A percentile compares a stretch with the other conserved stretches of the same genome.
Evolutionary conservation across 2,888 invertebrate genomes (phyloP).

Genomic region (Adela reaumurella): DNA sequence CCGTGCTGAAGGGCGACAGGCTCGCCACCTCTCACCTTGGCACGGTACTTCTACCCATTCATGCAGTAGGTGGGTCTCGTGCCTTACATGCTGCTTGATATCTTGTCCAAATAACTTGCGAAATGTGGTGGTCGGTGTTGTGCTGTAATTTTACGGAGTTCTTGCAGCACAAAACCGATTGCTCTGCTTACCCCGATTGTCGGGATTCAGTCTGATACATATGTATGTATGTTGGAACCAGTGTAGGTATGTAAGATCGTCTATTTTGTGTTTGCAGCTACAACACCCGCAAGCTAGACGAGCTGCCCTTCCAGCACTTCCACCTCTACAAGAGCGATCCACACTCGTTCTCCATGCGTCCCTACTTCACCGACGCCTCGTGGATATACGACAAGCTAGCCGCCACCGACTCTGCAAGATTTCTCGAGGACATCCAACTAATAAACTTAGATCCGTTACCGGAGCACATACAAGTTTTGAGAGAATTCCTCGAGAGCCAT

Average conservation of each 20-base stretch:
- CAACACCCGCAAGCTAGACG: conserved; percentile 76
- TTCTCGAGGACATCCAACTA: conserved; percentile 72
- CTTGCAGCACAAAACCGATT: too few species aligned
- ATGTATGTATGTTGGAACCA: not conserved
- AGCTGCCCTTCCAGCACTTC: conserved; percentile 76
- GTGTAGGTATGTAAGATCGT: not conserved
- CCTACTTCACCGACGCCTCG: conserved; percentile 69
- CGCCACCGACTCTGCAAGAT: conserved; percentile 70
- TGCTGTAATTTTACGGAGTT: too few species aligned
- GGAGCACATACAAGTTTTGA: conserved; percentile 55
- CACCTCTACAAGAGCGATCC: conserved; percentile 46
- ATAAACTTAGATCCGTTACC: conserved; percentile 43
- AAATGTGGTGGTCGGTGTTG: too few species aligned
- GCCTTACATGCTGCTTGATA: too few species aligned
- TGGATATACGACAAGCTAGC: conserved; percentile 81
- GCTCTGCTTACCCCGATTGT: too few species aligned
- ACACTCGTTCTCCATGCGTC: conserved; percentile 59
- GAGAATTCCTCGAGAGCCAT: conserved; percentile 68
- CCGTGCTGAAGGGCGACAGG: too few species aligned
- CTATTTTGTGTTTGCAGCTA: conserved; percentile 55
- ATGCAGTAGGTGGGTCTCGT: too few species aligned
- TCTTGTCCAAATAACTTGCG: too few species aligned
- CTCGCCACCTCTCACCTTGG: too few species aligned
- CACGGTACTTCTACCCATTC: too few species aligned
- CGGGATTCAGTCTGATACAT: too few species aligned